Base-by-base conservation (phyloP, 1,140 invertebrate species). In the Tetramorium alpestre region DNA sequence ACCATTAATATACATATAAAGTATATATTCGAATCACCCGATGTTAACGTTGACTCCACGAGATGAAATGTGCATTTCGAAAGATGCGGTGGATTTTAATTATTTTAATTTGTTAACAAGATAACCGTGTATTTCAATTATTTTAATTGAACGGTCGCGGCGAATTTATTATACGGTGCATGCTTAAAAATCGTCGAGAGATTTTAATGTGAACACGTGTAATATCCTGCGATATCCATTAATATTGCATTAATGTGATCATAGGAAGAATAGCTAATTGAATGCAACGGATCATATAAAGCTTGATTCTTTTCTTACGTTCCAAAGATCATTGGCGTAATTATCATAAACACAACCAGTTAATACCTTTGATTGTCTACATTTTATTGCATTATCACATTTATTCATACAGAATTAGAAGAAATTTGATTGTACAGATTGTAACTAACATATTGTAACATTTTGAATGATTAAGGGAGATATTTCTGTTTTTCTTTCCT, bases 61-160 rank as follows among this genome's bases (percentile, higher is more conserved):
- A 49, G 65, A 47, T 22, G 49, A 69, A 44, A 67, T 5, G 51
- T n/a, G 33, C 11, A 8, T 41, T 65, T 8, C 25, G 38, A 78
- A 41, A 78, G 13, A 80, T 8, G 44, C n/a, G 10, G 1, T 16
- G n/a, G n/a, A 7, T 81, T 69, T 54, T 69, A 51, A 80, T 80
- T 11, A 69, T 80, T 80, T 70, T 70, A 70, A 81, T 54, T 44
- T 44, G 33, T 18, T 5, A 4, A 13, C 47, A 28, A 18, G 64
- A 67, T 69, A 41, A 25, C 38, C 7, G 13, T 41, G 54, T 13
- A 11, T 25, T 58, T 73, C 44, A 82, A 73, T 82, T 82, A 73
- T 82, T 60, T 62, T 62, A 60, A 75, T 22, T 60, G 54, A 72
- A 56, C 7, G 11, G 0, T 58, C 25, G 38, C 28, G 38, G 2